Evolutionary conservation across 2,797 vertebrate species (phyloP), one percentile per base, ranked within the genome.

Genomic region (Momotus momota): DNA sequence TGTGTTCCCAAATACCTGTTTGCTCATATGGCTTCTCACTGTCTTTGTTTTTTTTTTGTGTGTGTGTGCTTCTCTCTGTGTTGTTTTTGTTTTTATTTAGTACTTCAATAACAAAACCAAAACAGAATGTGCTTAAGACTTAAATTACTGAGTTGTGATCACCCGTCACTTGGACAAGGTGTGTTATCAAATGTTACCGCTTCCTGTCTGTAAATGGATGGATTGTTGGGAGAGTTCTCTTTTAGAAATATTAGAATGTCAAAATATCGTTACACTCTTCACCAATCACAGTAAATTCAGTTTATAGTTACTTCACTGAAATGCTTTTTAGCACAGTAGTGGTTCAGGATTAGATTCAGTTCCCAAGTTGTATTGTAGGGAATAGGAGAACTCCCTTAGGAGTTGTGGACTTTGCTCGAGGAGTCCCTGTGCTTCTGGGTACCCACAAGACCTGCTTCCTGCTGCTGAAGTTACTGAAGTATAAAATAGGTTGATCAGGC

Each of bases 1-100:
- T 6, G 8, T 18, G 14, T 8, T 65, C 55, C 84, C 81, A 18
- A 10, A 2, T 6, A 43, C 33, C 79, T 21, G 6, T 45, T 64
- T 16, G 79, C 8, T 57, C 19, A 1, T 16, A 60, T 48, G 61
- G 14, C 51, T 74, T 8, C 17, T 66, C 40, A 6, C 7, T 20
- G 18, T 64, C 46, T 57, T 25, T 12, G 4, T 41, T 64, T 35
- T 25, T 45, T 3, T 35, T 35, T 7, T 35, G 35, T 35, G 35
- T 35, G 12, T 3, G 0, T 4, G 11, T 49, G 54, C n/a, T 40
- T 33, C 65, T 48, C 9, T 2, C 40, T 40, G 21, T 13, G 1
- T 12, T 26, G 58, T 80, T 45, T 64, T 48, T 13, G 14, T 25
- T 48, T 48, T 69, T 49, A 33, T 35, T 72, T 52, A 11, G 45